phyloP scores from a whole-genome alignment of 2,113 vertebrate genomes.

The Tauraco erythrolophus region DNA sequence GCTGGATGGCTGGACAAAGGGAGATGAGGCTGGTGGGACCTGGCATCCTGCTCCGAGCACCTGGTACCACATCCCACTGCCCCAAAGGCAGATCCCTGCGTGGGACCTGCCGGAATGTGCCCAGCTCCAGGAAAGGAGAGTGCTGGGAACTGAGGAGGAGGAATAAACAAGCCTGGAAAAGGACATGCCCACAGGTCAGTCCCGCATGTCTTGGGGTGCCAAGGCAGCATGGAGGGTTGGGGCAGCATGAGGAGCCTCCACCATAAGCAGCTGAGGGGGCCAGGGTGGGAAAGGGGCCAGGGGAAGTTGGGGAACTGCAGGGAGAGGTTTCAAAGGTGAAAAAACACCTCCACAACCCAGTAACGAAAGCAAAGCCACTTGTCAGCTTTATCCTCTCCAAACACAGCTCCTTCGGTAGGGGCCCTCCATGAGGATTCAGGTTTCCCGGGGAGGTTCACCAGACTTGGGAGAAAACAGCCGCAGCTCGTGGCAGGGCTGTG shows the following conservation, averaged over 20 bases:
- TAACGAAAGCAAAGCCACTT: conserved; percentile 32
- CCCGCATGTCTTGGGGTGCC: neutral
- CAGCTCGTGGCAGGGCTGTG: neutral
- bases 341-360: neutral
- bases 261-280: neutral
- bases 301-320: neutral
- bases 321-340: conserved; percentile 4
- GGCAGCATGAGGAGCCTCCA: neutral
- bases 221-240: neutral
- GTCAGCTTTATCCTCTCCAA: conserved; percentile 70
- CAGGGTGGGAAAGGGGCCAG: too few relatives aligned
- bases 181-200: neutral
- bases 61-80: neutral
- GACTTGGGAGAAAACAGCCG: neutral
- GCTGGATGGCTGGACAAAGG: neutral
- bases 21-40: neutral
- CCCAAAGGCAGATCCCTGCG: neutral
- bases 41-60: neutral
- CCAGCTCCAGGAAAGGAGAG: neutral
- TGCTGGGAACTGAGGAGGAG: neutral
- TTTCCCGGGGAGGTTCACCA: conserved; percentile 70
- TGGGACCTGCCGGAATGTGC: neutral
- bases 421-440: conserved; percentile 48
- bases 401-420: conserved; percentile 70
- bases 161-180: neutral